These are phyloP conservation scores for Synaphobranchus kaupii DNA, from an alignment of 2,797 vertebrate species.

Conservation along the genomic window DNA sequence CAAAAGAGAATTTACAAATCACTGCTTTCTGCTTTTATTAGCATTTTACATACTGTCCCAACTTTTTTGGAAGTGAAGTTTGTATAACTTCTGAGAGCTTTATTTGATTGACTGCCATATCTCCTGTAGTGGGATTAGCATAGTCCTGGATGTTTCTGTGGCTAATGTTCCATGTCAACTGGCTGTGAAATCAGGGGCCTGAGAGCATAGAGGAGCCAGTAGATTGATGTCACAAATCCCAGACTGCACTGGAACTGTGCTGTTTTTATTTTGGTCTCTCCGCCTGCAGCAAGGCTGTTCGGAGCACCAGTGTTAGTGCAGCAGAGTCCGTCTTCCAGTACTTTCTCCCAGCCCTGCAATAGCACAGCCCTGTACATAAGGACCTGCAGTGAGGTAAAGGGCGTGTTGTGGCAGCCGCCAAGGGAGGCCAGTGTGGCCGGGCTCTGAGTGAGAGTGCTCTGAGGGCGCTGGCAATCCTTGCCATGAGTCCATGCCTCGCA, in stretches of 20 bases:
- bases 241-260: slow-evolving; percentile 12
- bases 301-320: slow-evolving; percentile 51
- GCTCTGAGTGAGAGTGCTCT: not conserved
- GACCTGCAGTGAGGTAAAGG: not conserved
- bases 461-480: slow-evolving; percentile 21
- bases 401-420: slow-evolving; percentile 12
- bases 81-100: slow-evolving; percentile 56
- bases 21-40: too few species aligned
- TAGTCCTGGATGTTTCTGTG: slow-evolving; percentile 60
- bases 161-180: slow-evolving; percentile 66
- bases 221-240: slow-evolving; percentile 53
- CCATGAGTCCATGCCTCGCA: slow-evolving; percentile 38
- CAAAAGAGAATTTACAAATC: too few species aligned
- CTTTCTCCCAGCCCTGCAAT: slow-evolving; percentile 43
- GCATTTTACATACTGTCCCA: too few species aligned
- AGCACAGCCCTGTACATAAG: slow-evolving; percentile 17
- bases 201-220: slow-evolving; percentile 48
- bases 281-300: not conserved
- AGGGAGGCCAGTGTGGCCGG: not conserved
- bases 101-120: slow-evolving; percentile 65
- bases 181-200: slow-evolving; percentile 59
- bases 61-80: slow-evolving; percentile 25
- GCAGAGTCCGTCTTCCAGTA: slow-evolving; percentile 35
- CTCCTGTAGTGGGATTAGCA: slow-evolving; percentile 65
- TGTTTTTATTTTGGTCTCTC: not conserved